Base-by-base conservation (phyloP, 2,113 vertebrate species). In the Gadus macrocephalus region DNA sequence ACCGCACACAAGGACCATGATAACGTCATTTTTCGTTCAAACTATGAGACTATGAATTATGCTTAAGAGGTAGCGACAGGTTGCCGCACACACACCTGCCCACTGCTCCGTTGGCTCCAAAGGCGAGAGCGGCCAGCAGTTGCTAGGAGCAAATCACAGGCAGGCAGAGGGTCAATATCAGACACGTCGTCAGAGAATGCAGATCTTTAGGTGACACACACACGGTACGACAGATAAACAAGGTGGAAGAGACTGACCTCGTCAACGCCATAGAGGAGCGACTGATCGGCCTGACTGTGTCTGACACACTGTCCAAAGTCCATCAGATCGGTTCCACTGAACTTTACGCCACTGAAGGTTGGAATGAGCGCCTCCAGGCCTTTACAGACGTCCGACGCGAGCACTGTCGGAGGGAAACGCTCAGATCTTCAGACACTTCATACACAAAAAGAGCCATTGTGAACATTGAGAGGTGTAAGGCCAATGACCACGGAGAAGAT, bases 261-360 rank as follows among this genome's bases (percentile, higher is more conserved):
- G 71, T 99, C 97, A 25, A 96, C 81, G 0, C 97, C 97, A 58
- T 94, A 99, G 6, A 99, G 90, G 67, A 96, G 58, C 0, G 89
- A 91, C 76, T 93, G 89, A 55, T 74, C 72, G 31, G 85, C 71
- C 15, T 66, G 75, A 73, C 91, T 83, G 75, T 88, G 85, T 75
- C 85, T 84, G 65, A 96, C 77, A 80, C 96, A 96, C 42, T 91
- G 93, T n/a, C 95, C 94, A 12, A 98, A 92, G 88, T 99, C 97
- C 86, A 96, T 79, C 77, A 99, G 92, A 83, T 99, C 92, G 0
- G 25, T 88, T 71, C 91, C 90, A 1, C 86, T 93, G 91, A 96
- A 98, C 86, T 99, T 98, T 79, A 99, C 73, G 0, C 96, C 97
- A 60, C 90, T 90, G 88, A 98, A 98, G 59, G 90, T 94, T 60